These are phyloP conservation scores for Sarcophaga bullata DNA, from an alignment of 1,140 invertebrate species.

Conservation along the genomic window DNA sequence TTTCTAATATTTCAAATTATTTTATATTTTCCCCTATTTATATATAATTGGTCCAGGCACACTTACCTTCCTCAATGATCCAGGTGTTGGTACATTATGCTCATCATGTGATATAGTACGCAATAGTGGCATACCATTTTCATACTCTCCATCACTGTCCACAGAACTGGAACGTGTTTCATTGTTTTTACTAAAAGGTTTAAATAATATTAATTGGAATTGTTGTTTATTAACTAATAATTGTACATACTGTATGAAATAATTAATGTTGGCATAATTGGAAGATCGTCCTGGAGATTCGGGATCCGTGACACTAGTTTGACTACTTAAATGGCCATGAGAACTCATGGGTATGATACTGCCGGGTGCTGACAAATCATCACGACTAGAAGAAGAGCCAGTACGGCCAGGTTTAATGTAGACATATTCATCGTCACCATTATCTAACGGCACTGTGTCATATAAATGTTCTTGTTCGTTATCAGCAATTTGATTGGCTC, in stretches of 20 bases:
- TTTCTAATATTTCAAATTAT: background rate
- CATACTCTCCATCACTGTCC: slow-evolving; percentile 66
- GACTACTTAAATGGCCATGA: slow-evolving; percentile 54
- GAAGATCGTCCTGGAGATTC: slow-evolving; percentile 79
- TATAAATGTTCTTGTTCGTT: slow-evolving; percentile 77
- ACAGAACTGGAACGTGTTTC: slow-evolving; percentile 66
- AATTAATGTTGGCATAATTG: slow-evolving; percentile 92
- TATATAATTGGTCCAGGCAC: background rate
- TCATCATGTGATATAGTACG: slow-evolving; percentile 62
- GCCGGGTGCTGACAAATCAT: slow-evolving; percentile 71
- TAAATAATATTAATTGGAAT: slow-evolving; percentile 30
- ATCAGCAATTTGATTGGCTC: slow-evolving; percentile 57
- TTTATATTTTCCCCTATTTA: no score
- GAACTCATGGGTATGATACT: slow-evolving; percentile 69
- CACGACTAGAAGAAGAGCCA: slow-evolving; percentile 71
- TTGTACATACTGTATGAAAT: slow-evolving; percentile 79
- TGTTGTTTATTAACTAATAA: background rate
- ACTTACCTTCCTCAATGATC: slow-evolving; percentile 60
- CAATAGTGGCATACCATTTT: slow-evolving; percentile 57
- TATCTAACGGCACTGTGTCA: slow-evolving; percentile 82
- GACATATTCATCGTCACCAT: slow-evolving; percentile 80
- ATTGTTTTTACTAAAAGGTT: slow-evolving; percentile 59
- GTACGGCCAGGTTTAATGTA: slow-evolving; percentile 75
- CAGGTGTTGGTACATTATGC: slow-evolving; percentile 60
- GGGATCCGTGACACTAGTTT: slow-evolving; percentile 69